Conservation (phyloP, 2,888 invertebrate species). For the Tinea semifulvella region DNA sequence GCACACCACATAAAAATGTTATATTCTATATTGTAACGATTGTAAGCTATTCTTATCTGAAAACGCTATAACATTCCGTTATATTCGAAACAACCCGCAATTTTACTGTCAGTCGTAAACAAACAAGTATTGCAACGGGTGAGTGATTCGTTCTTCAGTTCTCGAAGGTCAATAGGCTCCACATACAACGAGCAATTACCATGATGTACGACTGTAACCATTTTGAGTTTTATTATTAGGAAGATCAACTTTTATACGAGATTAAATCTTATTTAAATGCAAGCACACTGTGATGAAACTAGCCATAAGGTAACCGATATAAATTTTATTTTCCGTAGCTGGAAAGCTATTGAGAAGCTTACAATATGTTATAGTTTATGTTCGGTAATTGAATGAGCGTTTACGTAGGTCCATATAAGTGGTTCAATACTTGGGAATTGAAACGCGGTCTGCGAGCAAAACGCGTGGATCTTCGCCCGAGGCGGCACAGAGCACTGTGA, state of each 20-base stretch:
- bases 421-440: slow-evolving; percentile 33
- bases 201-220: background rate
- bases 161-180: background rate
- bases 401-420: slow-evolving; percentile 29
- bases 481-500: slow-evolving; percentile 20
- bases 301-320: no score
- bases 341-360: no score
- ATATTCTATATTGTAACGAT: no score
- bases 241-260: no score
- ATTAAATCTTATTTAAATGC: no score
- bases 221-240: background rate
- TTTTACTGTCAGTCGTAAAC: slow-evolving; percentile 29
- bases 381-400: slow-evolving; percentile 29
- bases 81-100: slow-evolving; percentile 21
- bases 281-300: no score
- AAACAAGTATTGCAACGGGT: slow-evolving; percentile 23
- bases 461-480: slow-evolving; percentile 38
- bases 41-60: no score
- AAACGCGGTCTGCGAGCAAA: slow-evolving; percentile 36
- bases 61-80: background rate
- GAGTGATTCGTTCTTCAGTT: slow-evolving; percentile 27
- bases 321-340: no score
- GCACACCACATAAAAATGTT: no score
- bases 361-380: no score
- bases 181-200: background rate